Percentiles rank a stretch among this genome's conserved stretches.
Evolutionary conservation across 2,113 vertebrate species (phyloP).

Genomic region (Dicentrarchus labrax): DNA sequence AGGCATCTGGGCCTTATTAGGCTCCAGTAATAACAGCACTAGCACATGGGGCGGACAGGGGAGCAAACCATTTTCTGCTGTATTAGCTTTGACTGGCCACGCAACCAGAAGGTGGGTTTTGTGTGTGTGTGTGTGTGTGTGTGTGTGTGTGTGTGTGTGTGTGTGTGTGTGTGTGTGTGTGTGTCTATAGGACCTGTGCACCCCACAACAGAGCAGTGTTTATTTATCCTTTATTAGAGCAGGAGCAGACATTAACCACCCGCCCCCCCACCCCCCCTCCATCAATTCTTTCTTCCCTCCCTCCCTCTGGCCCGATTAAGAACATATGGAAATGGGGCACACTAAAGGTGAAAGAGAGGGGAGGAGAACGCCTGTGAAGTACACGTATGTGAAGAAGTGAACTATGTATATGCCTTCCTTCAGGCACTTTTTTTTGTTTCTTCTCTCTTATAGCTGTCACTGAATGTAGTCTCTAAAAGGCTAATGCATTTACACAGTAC

Average conservation of each 20-base stretch:
- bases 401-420: constrained; percentile 31
- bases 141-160: constrained; percentile 36
- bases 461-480: constrained; percentile 12
- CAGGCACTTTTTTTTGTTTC: constrained; percentile 18
- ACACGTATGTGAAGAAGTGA: constrained; percentile 41
- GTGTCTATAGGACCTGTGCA: constrained; percentile 42
- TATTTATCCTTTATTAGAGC: constrained; percentile 82
- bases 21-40: constrained; percentile 79
- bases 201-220: constrained; percentile 70
- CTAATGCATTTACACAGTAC: not conserved
- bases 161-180: constrained; percentile 30
- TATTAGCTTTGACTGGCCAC: constrained; percentile 77
- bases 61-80: constrained; percentile 77
- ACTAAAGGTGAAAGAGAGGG: constrained; percentile 68
- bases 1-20: constrained; percentile 85
- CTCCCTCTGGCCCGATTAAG: constrained; percentile 72
- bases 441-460: constrained; percentile 35
- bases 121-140: constrained; percentile 37
- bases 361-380: constrained; percentile 31
- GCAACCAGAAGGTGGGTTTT: constrained; percentile 67
- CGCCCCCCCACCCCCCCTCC: not conserved
- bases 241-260: constrained; percentile 72
- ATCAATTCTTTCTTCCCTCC: constrained; percentile 35
- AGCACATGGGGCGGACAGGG: constrained; percentile 63
- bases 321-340: constrained; percentile 75